Conservation (phyloP, 2,888 invertebrate genomes). For the Leptinotarsa haldemani region DNA sequence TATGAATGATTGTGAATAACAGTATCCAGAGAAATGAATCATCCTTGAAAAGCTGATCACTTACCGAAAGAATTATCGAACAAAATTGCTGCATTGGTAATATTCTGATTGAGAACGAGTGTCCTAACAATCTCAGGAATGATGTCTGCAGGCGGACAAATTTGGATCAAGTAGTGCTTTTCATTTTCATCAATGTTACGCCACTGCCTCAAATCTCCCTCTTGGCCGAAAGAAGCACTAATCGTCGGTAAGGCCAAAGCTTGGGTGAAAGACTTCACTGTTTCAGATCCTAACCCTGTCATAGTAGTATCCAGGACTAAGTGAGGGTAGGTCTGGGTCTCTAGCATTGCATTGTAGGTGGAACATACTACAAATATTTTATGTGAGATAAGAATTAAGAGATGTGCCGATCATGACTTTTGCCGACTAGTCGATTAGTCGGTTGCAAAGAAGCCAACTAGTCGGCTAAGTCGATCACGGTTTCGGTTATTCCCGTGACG, state of each 20-base stretch:
- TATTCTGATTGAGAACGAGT: conserved; percentile 84
- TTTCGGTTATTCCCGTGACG: too few species aligned
- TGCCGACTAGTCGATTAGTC: too few species aligned
- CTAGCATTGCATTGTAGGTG: conserved; percentile 75
- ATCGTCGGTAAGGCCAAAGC: conserved; percentile 85
- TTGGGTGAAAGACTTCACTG: conserved; percentile 85
- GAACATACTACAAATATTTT: conserved; percentile 73
- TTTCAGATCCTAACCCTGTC: conserved; percentile 84
- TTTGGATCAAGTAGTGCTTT: conserved; percentile 81
- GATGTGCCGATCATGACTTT: too few species aligned
- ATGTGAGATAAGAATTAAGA: neutral
- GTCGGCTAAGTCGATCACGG: too few species aligned
- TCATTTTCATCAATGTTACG: conserved; percentile 77
- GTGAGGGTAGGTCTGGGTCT: conserved; percentile 77
- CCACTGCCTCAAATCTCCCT: conserved; percentile 87
- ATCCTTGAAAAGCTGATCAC: conserved; percentile 10
- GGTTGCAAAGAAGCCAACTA: too few species aligned
- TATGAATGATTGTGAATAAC: conserved; percentile 5
- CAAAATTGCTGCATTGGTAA: conserved; percentile 91
- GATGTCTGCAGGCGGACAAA: conserved; percentile 87
- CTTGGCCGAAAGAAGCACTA: conserved; percentile 86
- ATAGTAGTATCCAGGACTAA: conserved; percentile 85
- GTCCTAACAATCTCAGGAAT: conserved; percentile 86
- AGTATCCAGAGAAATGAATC: neutral
- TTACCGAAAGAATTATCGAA: conserved; percentile 88